Evolutionary conservation across 2,113 vertebrate genomes (phyloP).

Genomic region (Pedetes capensis): DNA sequence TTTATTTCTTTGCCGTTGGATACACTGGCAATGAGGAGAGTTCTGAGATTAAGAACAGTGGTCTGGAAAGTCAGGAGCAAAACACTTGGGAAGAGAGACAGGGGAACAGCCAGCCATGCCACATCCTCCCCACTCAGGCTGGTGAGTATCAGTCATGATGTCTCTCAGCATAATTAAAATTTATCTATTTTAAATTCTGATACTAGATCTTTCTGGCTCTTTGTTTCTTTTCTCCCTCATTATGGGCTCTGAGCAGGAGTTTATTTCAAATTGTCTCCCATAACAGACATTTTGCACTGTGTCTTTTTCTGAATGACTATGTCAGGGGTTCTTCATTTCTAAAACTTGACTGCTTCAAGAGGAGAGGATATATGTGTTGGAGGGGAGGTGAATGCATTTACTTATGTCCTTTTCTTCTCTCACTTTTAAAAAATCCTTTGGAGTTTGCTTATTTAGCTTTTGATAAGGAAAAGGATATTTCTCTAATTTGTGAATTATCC

Average conservation of each 20-base stretch:
- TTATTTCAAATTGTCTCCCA: conserved; percentile 58
- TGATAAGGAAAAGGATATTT: not conserved
- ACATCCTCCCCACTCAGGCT: not conserved
- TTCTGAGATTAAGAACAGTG: not conserved
- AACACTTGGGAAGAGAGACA: not conserved
- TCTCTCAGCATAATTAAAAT: conserved; percentile 48
- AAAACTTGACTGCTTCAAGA: conserved; percentile 10
- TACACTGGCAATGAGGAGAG: not conserved
- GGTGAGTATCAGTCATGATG: not conserved
- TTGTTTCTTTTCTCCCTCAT: conserved; percentile 50
- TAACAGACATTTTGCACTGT: conserved; percentile 59
- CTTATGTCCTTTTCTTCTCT: not conserved
- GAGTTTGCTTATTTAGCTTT: conserved; percentile 38
- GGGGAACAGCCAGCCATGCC: not conserved
- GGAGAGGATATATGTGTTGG: not conserved
- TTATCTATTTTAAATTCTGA: conserved; percentile 53
- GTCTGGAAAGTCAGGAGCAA: conserved; percentile 1
- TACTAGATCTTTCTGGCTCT: conserved; percentile 18
- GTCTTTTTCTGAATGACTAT: conserved; percentile 34
- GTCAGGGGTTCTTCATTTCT: conserved; percentile 42
- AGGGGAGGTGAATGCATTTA: not conserved
- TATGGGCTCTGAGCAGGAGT: conserved; percentile 42
- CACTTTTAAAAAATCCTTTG: not conserved
- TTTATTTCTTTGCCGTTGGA: not conserved
- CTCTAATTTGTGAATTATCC: not conserved